Evolutionary conservation across 2,113 vertebrate genomes (phyloP).

Genomic region (Grammomys dolichurus): DNA sequence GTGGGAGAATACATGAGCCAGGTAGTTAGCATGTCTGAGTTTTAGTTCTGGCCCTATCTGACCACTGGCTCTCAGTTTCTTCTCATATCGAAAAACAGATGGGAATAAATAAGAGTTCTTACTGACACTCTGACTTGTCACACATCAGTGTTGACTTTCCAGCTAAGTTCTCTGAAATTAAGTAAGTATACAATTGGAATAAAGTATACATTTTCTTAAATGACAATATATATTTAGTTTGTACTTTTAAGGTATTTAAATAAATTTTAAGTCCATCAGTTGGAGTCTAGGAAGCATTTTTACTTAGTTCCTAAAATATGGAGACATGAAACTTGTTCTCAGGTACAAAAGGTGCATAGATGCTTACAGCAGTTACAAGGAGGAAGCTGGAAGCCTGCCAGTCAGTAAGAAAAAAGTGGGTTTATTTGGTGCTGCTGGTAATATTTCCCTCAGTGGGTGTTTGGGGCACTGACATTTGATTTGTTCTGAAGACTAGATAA

Average conservation of each 20-base stretch:
- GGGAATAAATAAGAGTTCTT: neutral
- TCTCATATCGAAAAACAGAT: constrained; percentile 41
- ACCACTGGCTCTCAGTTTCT: constrained; percentile 23
- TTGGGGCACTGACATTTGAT: neutral
- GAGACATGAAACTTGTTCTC: constrained; percentile 20
- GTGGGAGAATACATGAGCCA: neutral
- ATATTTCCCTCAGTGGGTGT: neutral
- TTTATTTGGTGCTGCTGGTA: neutral
- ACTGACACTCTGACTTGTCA: constrained; percentile 6
- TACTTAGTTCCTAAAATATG: neutral
- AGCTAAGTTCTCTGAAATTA: constrained; percentile 30
- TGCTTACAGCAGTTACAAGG: neutral
- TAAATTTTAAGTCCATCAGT: neutral
- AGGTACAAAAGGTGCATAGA: neutral
- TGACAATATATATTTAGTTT: neutral
- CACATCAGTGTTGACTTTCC: constrained; percentile 13
- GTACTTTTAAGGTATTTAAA: neutral
- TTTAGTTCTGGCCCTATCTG: neutral
- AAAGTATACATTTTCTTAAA: constrained; percentile 53
- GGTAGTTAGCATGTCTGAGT: neutral
- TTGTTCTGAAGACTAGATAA: neutral
- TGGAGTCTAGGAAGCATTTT: constrained; percentile 55
- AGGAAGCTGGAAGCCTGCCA: neutral
- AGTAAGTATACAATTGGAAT: constrained; percentile 30
- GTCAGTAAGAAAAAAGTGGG: neutral